Base-by-base conservation (phyloP, 1,140 invertebrate species). In the Marisa cornuarietis region DNA sequence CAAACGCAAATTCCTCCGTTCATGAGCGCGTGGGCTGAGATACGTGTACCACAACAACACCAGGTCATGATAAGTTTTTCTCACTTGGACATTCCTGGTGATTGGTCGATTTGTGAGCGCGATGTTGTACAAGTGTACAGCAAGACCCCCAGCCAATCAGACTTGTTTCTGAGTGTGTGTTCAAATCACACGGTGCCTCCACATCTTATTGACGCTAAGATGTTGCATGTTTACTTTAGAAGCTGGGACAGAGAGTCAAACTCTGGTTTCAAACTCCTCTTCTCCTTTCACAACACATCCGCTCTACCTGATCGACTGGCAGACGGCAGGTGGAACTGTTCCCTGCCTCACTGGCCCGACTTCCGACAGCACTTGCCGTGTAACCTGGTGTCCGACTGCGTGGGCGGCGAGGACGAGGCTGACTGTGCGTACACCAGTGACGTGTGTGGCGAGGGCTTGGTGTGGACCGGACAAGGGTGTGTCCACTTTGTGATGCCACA, bases 361-460 rank as follows among this genome's bases (percentile, higher is more conserved):
- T 31, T 63, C 54, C 51, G 24, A 24, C 54, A 75, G 4, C 73
- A 75, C 73, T 62, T 75, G 58, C 73, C 61, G 16, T 75, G 73
- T 42, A 62, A 75, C 61, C 58, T 63, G 61, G 51, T 20, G 22
- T n/a, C n/a, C 24, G 58, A 75, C 54, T 75, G 73, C 62, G 73
- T 63, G 9, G 54, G 61, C 0, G 31, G 26, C 22, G 73, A 75
- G 61, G 73, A 75, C 54, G 73, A 75, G 31, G 58, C 51, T 3
- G 51, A 22, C 22, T 75, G 73, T 63, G 58, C 73, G 54, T 75
- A 75, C 73, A 75, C 73, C 73, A 75, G 22, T 31, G 58, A 26
- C 24, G n/a, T 51, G n/a, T 75, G 73, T 75, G 73, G 73, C 16
- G 62, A 49, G 10, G 58, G 58, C 54, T 58, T 58, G 4, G 11